Evolutionary conservation across 2,797 vertebrate genomes (phyloP).

Genomic region (Loris lydekkerianus): DNA sequence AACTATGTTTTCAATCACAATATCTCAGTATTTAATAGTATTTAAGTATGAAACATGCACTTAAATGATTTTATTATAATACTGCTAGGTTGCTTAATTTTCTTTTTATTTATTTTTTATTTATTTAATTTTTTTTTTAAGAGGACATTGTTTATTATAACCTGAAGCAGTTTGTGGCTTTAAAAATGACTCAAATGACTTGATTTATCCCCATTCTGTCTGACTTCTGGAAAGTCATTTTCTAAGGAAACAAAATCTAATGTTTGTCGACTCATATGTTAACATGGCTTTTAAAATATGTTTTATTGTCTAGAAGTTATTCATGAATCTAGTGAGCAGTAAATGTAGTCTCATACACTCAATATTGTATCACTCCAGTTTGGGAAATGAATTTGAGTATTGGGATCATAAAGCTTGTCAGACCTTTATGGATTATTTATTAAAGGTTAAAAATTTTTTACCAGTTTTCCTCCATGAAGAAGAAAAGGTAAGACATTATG

Average conservation of each 20-base stretch:
- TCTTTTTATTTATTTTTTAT: neutral
- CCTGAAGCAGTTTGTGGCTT: neutral
- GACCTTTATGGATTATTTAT: conserved; percentile 8
- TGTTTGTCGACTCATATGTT: neutral
- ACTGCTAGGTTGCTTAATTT: neutral
- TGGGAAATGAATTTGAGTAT: conserved; percentile 13
- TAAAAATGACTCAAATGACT: neutral
- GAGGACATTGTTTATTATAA: neutral
- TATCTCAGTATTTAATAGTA: conserved; percentile 39
- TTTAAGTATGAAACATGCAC: conserved; percentile 35
- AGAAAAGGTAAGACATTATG: neutral
- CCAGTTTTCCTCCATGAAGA: neutral
- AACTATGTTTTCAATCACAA: conserved; percentile 23
- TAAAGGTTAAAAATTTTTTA: conserved; percentile 23
- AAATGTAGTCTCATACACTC: neutral
- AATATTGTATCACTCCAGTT: neutral
- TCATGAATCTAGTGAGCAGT: neutral
- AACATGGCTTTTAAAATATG: neutral
- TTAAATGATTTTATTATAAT: neutral
- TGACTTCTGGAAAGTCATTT: conserved; percentile 16
- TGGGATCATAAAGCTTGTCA: neutral
- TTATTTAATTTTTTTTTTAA: neutral
- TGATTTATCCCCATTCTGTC: neutral
- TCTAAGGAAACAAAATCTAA: neutral
- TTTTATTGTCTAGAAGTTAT: neutral